phyloP scores from a whole-genome alignment of 2,113 vertebrate genomes.

The Actenoides hombroni region DNA sequence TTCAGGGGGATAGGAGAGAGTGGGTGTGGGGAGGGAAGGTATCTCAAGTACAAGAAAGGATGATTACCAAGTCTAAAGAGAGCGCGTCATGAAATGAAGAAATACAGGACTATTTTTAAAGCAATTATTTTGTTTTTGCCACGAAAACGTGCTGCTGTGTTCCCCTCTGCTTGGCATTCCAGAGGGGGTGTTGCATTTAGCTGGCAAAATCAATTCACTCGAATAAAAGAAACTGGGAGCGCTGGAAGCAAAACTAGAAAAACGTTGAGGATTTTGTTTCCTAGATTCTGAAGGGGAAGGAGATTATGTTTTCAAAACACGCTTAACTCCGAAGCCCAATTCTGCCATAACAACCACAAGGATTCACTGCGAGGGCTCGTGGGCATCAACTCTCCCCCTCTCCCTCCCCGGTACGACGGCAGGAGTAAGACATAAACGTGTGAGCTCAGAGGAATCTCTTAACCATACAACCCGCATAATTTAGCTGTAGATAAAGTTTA shows the following conservation, averaged over 20 bases:
- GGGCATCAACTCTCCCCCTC: not conserved
- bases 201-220: not conserved
- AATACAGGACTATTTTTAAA: slow-evolving; percentile 29
- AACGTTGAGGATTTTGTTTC: not conserved
- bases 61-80: slow-evolving; percentile 51
- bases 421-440: not conserved
- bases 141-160: slow-evolving; percentile 29
- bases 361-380: not conserved
- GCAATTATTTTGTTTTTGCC: slow-evolving; percentile 32
- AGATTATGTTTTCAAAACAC: not conserved
- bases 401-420: not conserved
- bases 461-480: not conserved
- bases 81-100: slow-evolving; percentile 23
- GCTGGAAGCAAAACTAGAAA: not conserved
- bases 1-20: slow-evolving; percentile 34
- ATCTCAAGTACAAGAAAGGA: slow-evolving; percentile 12
- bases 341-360: not conserved
- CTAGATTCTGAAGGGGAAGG: not conserved
- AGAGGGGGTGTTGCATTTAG: slow-evolving; percentile 6
- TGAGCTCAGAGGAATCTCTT: not conserved
- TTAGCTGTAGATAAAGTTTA: not conserved
- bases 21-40: slow-evolving; percentile 51
- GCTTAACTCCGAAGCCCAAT: not conserved
- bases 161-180: slow-evolving; percentile 28
- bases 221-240: not conserved